These are phyloP conservation scores for Julus scanicus DNA, from an alignment of 2,888 invertebrate genomes.

Conservation along the genomic window DNA sequence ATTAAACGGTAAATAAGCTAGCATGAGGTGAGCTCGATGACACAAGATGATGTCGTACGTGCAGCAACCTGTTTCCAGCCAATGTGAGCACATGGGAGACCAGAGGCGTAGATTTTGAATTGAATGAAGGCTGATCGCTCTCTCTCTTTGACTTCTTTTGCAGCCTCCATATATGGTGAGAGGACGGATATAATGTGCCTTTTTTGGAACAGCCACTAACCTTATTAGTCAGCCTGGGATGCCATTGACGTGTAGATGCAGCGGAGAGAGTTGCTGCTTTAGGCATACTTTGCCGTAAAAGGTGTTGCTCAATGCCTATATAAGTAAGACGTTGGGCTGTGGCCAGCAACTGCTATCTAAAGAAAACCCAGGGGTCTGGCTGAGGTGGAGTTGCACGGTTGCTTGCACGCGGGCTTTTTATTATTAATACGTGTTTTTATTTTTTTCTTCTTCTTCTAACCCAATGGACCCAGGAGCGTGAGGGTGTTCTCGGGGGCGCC, in stretches of 20 bases:
- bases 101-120: slow-evolving; percentile 29
- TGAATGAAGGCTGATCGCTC: slow-evolving; percentile 36
- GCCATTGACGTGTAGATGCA: slow-evolving; percentile 49
- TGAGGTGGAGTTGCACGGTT: neutral
- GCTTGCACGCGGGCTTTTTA: too few species aligned
- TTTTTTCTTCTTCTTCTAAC: neutral
- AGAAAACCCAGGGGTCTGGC: neutral
- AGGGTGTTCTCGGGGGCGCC: neutral
- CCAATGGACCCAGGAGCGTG: neutral
- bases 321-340: slow-evolving; percentile 29
- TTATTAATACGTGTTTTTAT: neutral
- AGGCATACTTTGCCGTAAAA: slow-evolving; percentile 55
- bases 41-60: neutral
- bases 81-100: neutral
- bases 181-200: slow-evolving; percentile 55
- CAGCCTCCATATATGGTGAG: slow-evolving; percentile 49
- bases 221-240: slow-evolving; percentile 55
- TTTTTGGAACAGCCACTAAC: slow-evolving; percentile 53
- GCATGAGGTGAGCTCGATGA: neutral
- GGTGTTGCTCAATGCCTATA: slow-evolving; percentile 36
- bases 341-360: slow-evolving; percentile 26
- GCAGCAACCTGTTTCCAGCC: neutral
- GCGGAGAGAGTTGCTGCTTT: slow-evolving; percentile 27
- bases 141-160: slow-evolving; percentile 13
- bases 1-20: neutral